Conservation (phyloP, 2,113 vertebrate species). For the Podilymbus podiceps region DNA sequence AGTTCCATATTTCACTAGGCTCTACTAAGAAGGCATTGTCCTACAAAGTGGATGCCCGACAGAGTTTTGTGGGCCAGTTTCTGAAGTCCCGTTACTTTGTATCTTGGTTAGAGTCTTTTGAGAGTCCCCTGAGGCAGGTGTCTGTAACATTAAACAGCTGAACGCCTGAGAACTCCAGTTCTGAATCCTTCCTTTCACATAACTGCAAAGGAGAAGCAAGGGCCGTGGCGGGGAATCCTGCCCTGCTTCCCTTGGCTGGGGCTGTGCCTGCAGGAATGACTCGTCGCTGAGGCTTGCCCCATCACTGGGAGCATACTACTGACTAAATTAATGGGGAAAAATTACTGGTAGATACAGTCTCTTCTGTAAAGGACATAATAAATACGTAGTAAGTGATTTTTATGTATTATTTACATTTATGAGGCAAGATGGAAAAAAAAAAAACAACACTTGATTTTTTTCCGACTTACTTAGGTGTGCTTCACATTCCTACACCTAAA, state of each 20-base stretch:
- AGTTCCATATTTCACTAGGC: not conserved
- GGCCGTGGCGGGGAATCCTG: not conserved
- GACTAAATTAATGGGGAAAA: not conserved
- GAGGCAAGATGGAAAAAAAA: not conserved
- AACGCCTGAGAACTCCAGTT: accelerated
- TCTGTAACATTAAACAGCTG: not conserved
- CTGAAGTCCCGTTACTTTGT: not conserved
- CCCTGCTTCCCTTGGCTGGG: not conserved
- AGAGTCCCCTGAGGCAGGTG: not conserved
- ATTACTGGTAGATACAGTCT: not conserved
- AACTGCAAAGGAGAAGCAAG: not conserved
- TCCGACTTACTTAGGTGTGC: not conserved
- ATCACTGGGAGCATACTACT: not conserved
- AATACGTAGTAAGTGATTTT: not conserved
- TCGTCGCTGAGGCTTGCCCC: not conserved
- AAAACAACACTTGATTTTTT: accelerated
- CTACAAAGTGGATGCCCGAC: not conserved
- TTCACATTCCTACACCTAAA: not conserved
- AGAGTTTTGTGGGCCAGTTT: not conserved
- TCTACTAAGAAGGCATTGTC: not conserved
- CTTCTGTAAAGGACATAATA: not conserved
- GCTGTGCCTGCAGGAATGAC: not conserved
- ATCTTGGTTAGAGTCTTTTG: not conserved
- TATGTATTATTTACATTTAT: not conserved
- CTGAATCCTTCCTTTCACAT: not conserved